Evolutionary conservation across 2,113 vertebrate genomes (phyloP).

Genomic region (Chelonoidis abingdonii): DNA sequence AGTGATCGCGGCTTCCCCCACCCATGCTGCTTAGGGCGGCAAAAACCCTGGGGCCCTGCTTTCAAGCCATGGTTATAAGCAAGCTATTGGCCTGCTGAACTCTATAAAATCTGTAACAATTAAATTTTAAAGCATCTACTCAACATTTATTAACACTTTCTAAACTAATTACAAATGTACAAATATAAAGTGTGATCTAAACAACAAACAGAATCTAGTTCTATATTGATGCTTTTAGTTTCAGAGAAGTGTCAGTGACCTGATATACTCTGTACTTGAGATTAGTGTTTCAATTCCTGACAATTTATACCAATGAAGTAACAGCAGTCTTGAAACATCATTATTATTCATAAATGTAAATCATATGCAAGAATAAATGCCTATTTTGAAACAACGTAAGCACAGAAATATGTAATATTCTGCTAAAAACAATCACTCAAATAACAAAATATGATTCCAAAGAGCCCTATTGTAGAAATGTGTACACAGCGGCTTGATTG

Average conservation of each 20-base stretch:
- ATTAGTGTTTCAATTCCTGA: not conserved
- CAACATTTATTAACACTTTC: not conserved
- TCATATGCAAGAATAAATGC: not conserved
- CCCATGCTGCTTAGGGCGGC: no score
- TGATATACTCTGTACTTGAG: not conserved
- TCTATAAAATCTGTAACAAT: not conserved
- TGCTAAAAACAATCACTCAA: conserved; percentile 68
- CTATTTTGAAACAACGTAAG: conserved; percentile 17
- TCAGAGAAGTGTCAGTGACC: not conserved
- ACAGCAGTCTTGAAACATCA: not conserved
- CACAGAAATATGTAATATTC: conserved; percentile 27
- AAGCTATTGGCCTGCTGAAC: not conserved
- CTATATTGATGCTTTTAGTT: not conserved
- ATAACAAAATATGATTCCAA: conserved; percentile 69
- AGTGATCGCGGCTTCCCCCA: no score
- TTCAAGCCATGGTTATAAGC: not conserved
- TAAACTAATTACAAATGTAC: not conserved
- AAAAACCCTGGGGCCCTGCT: no score
- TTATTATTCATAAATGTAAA: conserved; percentile 28
- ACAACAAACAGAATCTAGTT: not conserved
- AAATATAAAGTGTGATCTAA: not conserved
- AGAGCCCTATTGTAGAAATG: conserved; percentile 69
- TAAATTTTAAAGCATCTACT: not conserved
- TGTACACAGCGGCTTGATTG: conserved; percentile 75
- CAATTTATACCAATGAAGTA: not conserved